phyloP scores from a whole-genome alignment of 2,888 invertebrate genomes.

The Scrobipalpa costella region DNA sequence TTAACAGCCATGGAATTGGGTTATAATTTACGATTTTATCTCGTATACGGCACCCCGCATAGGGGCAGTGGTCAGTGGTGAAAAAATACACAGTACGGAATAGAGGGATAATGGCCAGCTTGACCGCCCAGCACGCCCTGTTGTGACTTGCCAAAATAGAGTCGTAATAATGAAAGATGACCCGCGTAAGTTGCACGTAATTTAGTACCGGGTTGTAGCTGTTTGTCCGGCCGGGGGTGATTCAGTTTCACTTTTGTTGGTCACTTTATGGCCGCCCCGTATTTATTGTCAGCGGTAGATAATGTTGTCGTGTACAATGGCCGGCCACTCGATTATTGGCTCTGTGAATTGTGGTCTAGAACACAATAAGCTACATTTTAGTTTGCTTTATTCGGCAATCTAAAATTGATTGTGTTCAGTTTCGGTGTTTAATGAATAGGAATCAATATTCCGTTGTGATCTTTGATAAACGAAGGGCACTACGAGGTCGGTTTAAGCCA shows the following conservation, averaged over 20 bases:
- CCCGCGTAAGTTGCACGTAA: constrained; percentile 72
- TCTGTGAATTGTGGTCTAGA: constrained; percentile 20
- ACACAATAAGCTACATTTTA: constrained; percentile 12
- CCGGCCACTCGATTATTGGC: constrained; percentile 25
- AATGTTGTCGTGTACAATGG: constrained; percentile 31
- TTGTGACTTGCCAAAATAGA: constrained; percentile 79
- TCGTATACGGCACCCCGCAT: constrained; percentile 69
- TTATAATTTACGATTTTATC: constrained; percentile 81
- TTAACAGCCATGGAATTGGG: constrained; percentile 79
- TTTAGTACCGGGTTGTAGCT: constrained; percentile 62
- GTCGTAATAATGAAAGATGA: constrained; percentile 77
- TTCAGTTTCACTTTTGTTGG: constrained; percentile 74
- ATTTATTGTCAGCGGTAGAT: constrained; percentile 60
- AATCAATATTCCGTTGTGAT: not conserved
- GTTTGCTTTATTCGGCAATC: constrained; percentile 13
- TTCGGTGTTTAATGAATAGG: not conserved
- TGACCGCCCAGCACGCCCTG: constrained; percentile 68
- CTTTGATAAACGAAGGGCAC: not conserved
- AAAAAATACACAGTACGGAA: constrained; percentile 59
- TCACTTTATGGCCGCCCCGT: constrained; percentile 61
- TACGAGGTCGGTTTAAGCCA: constrained; percentile 48
- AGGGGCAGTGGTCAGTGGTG: constrained; percentile 74
- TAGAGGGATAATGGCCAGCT: constrained; percentile 65
- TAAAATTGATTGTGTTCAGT: constrained; percentile 34
- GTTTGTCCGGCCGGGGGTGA: constrained; percentile 67